Percentiles rank a stretch among this genome's conserved stretches.
Conservation (phyloP, 37 sponge, comb jelly and placozoan genomes). For the Mnemiopsis leidyi region DNA sequence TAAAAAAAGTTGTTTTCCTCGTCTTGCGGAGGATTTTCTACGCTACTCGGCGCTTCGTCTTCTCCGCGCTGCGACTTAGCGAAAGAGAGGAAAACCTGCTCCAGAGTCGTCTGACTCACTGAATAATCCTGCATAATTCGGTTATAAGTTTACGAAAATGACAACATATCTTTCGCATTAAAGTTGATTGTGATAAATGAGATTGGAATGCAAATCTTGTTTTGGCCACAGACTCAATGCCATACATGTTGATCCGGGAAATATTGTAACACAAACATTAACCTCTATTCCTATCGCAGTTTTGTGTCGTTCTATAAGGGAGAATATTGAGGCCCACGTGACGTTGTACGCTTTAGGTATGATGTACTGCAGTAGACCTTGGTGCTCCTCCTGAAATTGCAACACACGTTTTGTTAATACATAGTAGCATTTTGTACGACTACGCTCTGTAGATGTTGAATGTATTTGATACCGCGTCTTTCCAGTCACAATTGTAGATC, state of each 20-base stretch:
- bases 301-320: constrained; percentile 76
- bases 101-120: constrained; percentile 94
- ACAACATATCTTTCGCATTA: too few relatives aligned
- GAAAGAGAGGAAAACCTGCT: constrained; percentile 75
- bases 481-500: too few relatives aligned
- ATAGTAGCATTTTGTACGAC: too few relatives aligned
- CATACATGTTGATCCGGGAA: too few relatives aligned
- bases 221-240: too few relatives aligned
- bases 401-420: too few relatives aligned
- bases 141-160: too few relatives aligned
- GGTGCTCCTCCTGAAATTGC: constrained; percentile 62
- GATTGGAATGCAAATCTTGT: too few relatives aligned
- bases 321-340: constrained; percentile 79
- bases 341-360: constrained; percentile 69
- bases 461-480: too few relatives aligned
- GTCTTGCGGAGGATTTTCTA: not conserved
- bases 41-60: not conserved
- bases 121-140: constrained; percentile 86
- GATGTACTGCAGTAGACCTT: constrained; percentile 67
- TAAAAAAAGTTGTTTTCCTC: too few relatives aligned
- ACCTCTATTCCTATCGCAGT: constrained; percentile 57
- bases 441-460: too few relatives aligned
- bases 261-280: not conserved
- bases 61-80: constrained; percentile 42
- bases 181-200: too few relatives aligned